Evolutionary conservation across 2,888 invertebrate species (phyloP).

Genomic region (Lutraria lutraria): DNA sequence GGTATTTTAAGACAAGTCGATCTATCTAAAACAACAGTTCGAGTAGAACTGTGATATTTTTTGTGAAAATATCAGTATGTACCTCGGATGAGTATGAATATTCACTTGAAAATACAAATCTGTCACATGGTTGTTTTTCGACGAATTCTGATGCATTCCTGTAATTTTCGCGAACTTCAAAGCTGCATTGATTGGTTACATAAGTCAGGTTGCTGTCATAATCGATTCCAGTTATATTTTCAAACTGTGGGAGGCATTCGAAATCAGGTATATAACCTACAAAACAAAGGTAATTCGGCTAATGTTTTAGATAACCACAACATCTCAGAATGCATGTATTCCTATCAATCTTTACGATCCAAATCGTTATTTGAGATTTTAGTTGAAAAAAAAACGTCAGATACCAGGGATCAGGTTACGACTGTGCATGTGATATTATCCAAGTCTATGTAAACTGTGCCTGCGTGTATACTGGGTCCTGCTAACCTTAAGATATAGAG

Average conservation of each 20-base stretch:
- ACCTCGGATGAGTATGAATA: constrained; percentile 25
- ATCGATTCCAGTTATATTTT: background rate
- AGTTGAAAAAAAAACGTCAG: too few relatives aligned
- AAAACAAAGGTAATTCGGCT: background rate
- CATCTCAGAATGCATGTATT: too few relatives aligned
- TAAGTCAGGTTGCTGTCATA: background rate
- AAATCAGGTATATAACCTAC: constrained; percentile 3
- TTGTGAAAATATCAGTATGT: background rate
- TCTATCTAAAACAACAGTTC: background rate
- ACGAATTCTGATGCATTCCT: background rate
- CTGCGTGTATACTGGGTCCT: too few relatives aligned
- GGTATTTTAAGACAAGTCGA: too few relatives aligned
- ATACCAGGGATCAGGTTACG: too few relatives aligned
- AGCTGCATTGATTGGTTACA: background rate
- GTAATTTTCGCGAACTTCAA: background rate
- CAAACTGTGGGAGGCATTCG: background rate
- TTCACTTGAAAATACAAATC: constrained; percentile 22
- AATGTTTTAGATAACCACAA: too few relatives aligned
- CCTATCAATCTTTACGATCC: too few relatives aligned
- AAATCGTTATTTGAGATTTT: too few relatives aligned
- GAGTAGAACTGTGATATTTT: background rate
- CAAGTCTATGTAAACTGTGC: too few relatives aligned
- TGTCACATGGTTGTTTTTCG: constrained; percentile 5
- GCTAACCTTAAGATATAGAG: too few relatives aligned
- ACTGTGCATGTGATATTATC: too few relatives aligned